Conservation (phyloP, 2,113 vertebrate genomes). For the Phaethornis superciliosus region DNA sequence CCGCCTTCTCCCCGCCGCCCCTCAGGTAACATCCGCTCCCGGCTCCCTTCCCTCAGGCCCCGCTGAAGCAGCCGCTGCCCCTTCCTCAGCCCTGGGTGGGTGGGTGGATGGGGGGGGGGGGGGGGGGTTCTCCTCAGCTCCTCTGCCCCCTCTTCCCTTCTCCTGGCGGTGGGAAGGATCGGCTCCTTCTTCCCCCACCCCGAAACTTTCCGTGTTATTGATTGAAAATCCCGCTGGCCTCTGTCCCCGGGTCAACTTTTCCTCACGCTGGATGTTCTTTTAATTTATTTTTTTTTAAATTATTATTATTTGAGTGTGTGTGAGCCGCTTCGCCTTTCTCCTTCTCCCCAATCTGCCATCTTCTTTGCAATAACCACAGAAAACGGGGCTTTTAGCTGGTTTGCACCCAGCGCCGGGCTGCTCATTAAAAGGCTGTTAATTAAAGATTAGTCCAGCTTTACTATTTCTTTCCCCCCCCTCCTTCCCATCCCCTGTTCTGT, state of each 20-base stretch:
- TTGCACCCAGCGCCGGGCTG: not conserved
- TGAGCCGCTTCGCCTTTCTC: rapidly evolving
- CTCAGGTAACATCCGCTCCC: not conserved
- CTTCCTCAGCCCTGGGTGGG: not conserved
- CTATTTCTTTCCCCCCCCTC: too few species aligned
- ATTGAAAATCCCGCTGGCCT: not conserved
- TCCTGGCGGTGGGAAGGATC: too few species aligned
- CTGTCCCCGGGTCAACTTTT: not conserved
- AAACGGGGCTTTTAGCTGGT: rapidly evolving
- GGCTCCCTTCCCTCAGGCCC: not conserved
- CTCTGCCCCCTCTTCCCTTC: not conserved
- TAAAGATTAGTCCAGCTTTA: too few species aligned
- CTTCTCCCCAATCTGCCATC: not conserved
- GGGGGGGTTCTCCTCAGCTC: not conserved
- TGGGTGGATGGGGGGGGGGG: too few species aligned
- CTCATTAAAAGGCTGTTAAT: not conserved
- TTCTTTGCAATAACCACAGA: not conserved
- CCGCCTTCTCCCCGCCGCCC: not conserved
- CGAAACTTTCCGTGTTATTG: not conserved
- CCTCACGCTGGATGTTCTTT: not conserved
- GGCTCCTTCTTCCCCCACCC: too few species aligned
- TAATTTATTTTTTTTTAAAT: too few species aligned
- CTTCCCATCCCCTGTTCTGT: not conserved
- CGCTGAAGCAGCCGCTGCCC: not conserved
- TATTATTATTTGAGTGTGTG: too few species aligned